phyloP scores from a whole-genome alignment of 2,797 vertebrate species.

The Gobio occitaniae region DNA sequence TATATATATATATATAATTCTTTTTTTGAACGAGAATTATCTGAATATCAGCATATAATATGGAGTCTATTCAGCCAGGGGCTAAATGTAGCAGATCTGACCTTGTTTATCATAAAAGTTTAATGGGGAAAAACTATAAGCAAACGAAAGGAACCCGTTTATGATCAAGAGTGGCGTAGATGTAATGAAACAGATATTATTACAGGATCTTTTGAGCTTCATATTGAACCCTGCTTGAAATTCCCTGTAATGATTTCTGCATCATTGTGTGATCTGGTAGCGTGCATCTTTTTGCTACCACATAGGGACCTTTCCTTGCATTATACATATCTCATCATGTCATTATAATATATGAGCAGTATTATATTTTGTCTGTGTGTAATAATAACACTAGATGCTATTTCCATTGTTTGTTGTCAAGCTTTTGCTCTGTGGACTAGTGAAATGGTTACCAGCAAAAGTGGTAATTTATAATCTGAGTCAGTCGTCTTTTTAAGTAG shows the following conservation, averaged over 20 bases:
- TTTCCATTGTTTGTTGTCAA: constrained; percentile 32
- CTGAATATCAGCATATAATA: neutral
- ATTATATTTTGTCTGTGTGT: constrained; percentile 47
- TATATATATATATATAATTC: neutral
- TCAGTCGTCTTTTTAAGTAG: constrained; percentile 22
- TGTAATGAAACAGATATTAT: constrained; percentile 54
- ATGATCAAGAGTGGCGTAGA: constrained; percentile 42
- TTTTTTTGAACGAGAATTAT: constrained; percentile 32
- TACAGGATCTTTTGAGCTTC: constrained; percentile 58
- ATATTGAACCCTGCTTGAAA: constrained; percentile 52
- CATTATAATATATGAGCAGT: constrained; percentile 45
- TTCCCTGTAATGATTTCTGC: constrained; percentile 58
- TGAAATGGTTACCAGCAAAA: constrained; percentile 39
- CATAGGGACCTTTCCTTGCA: constrained; percentile 33
- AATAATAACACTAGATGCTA: constrained; percentile 45
- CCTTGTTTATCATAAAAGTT: constrained; percentile 17
- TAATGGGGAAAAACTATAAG: neutral
- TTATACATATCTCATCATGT: constrained; percentile 29
- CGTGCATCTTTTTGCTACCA: constrained; percentile 40
- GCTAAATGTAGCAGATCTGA: constrained; percentile 60
- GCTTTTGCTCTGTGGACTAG: constrained; percentile 51
- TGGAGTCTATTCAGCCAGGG: constrained; percentile 31
- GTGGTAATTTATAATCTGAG: constrained; percentile 20
- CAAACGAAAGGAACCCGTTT: constrained; percentile 35
- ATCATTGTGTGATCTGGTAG: constrained; percentile 41